These are phyloP conservation scores for Choreutis nemorana DNA, from an alignment of 2,888 invertebrate species.

Conservation along the genomic window DNA sequence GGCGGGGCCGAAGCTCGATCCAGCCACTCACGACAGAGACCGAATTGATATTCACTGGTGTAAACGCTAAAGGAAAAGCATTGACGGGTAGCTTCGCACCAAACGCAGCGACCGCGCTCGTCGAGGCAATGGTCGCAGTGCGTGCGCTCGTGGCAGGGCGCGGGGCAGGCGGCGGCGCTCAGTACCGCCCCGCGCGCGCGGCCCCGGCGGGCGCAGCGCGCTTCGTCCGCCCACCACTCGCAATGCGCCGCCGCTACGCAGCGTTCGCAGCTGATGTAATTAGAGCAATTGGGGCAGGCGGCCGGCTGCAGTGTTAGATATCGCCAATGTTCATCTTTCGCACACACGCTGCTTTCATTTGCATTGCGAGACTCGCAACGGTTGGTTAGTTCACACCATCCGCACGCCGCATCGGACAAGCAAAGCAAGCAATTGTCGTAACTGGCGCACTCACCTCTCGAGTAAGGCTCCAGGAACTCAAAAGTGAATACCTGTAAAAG, in stretches of 20 bases:
- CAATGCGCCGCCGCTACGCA: constrained; percentile 83
- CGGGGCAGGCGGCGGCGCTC: constrained; percentile 73
- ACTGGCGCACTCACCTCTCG: constrained; percentile 77
- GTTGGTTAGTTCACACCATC: constrained; percentile 87
- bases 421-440: constrained; percentile 89
- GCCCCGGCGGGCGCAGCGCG: constrained; percentile 83
- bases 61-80: constrained; percentile 97
- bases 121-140: constrained; percentile 86
- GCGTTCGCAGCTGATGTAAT: constrained; percentile 86
- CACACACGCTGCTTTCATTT: constrained; percentile 72
- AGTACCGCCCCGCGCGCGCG: constrained; percentile 74
- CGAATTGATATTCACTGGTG: constrained; percentile 93
- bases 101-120: constrained; percentile 88
- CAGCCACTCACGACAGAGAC: constrained; percentile 91
- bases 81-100: constrained; percentile 92
- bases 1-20: constrained; percentile 74
- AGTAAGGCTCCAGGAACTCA: constrained; percentile 89
- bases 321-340: constrained; percentile 70
- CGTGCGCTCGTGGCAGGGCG: constrained; percentile 79
- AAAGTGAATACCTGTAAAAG: constrained; percentile 76
- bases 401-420: constrained; percentile 86
- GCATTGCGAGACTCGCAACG: constrained; percentile 73
- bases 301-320: constrained; percentile 84
- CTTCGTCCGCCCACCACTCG: constrained; percentile 94
- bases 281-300: constrained; percentile 87